These are phyloP conservation scores for Pelmatolapia mariae DNA, from an alignment of 2,113 vertebrate species.

Conservation along the genomic window DNA sequence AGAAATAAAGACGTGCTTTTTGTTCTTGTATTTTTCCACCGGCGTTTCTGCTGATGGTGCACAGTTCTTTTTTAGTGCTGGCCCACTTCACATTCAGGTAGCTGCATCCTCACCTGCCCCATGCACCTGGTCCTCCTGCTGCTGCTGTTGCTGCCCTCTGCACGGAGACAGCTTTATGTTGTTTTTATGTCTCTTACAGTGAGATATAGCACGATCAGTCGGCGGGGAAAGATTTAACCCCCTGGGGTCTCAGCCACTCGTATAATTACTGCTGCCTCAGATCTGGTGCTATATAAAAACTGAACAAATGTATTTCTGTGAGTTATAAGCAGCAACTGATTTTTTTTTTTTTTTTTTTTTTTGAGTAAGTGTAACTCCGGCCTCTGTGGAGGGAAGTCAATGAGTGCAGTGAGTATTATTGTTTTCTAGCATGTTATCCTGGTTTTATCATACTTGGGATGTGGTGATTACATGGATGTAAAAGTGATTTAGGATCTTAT, in stretches of 20 bases:
- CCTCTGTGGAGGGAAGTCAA: background rate
- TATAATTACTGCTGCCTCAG: background rate
- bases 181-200: background rate
- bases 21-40: background rate
- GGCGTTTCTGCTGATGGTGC: constrained; percentile 21
- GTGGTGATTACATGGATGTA: background rate
- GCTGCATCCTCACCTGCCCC: constrained; percentile 5
- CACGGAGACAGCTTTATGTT: background rate
- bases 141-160: background rate
- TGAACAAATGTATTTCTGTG: background rate
- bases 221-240: background rate
- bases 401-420: background rate
- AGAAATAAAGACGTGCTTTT: background rate
- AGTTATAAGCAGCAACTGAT: background rate
- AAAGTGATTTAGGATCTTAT: background rate
- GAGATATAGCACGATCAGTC: background rate
- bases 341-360: no score
- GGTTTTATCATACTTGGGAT: background rate
- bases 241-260: background rate
- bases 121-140: constrained; percentile 22
- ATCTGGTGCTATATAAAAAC: background rate
- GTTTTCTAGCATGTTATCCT: background rate
- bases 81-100: constrained; percentile 15
- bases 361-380: background rate
- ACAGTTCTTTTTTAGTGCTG: constrained; percentile 1